Conservation (phyloP, 1,140 invertebrate genomes). For the Conus betulinus region DNA sequence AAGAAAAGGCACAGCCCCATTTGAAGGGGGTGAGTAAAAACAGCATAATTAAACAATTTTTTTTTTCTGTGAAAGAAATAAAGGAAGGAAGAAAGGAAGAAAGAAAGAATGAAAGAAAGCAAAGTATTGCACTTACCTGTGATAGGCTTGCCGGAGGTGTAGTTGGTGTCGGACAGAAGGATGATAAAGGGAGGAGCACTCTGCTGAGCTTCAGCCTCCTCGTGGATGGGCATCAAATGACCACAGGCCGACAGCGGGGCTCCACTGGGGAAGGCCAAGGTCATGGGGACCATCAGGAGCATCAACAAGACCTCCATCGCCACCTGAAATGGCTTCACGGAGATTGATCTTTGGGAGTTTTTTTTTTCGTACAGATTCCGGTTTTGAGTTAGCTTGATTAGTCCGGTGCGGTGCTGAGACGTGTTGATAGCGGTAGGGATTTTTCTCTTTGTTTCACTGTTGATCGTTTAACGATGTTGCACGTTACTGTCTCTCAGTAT, state of each 20-base stretch:
- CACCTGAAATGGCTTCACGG: neutral
- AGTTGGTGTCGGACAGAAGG: constrained; percentile 39
- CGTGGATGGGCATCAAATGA: constrained; percentile 45
- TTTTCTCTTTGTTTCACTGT: neutral
- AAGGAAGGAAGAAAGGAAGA: neutral
- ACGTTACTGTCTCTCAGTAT: too few relatives aligned
- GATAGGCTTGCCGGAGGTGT: constrained; percentile 22
- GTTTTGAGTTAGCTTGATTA: neutral
- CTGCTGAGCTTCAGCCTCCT: constrained; percentile 29
- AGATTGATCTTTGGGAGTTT: neutral
- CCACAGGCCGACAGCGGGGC: constrained; percentile 41
- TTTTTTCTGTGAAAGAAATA: neutral
- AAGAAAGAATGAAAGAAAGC: neutral
- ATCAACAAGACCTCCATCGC: neutral
- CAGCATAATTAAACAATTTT: neutral
- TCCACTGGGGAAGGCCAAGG: constrained; percentile 32
- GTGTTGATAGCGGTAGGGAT: neutral
- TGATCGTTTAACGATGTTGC: neutral
- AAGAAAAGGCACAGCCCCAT: too few relatives aligned
- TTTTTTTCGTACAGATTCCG: neutral
- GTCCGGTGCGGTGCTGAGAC: neutral
- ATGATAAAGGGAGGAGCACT: constrained; percentile 36
- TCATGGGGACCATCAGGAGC: neutral
- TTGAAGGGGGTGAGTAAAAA: neutral
- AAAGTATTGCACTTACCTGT: neutral